Evolutionary conservation across 2,113 vertebrate genomes (phyloP).

Genomic region (Chiloscyllium plagiosum): DNA sequence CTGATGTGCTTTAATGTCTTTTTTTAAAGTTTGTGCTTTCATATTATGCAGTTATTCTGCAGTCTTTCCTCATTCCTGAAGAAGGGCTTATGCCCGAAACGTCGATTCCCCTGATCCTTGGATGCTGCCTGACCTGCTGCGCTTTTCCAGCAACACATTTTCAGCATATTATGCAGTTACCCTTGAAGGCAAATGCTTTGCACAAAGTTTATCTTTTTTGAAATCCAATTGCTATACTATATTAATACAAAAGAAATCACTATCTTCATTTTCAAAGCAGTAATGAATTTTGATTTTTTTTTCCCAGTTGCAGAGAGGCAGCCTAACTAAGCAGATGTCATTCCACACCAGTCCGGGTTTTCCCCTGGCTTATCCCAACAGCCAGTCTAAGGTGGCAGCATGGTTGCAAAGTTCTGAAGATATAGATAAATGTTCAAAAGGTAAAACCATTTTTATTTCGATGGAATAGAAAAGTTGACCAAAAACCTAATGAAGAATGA

Average conservation of each 20-base stretch:
- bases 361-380: slow-evolving; percentile 64
- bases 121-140: too few species aligned
- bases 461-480: not conserved
- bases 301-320: slow-evolving; percentile 59
- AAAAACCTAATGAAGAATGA: not conserved
- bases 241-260: not conserved
- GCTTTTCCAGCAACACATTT: too few species aligned
- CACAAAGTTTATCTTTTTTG: not conserved
- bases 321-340: slow-evolving; percentile 72
- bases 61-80: too few species aligned
- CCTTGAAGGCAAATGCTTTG: not conserved
- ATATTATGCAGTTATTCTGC: not conserved
- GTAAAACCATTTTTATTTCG: slow-evolving; percentile 51
- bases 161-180: not conserved
- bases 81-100: too few species aligned
- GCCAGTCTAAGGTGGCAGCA: slow-evolving; percentile 74
- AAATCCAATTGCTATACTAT: not conserved
- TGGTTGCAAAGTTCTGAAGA: slow-evolving; percentile 91
- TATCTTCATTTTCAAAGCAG: not conserved
- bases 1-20: not conserved
- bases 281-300: not conserved
- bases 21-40: not conserved
- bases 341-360: slow-evolving; percentile 62
- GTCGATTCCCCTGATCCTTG: too few species aligned
- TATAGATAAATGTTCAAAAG: slow-evolving; percentile 92